A percentile compares a stretch with the other conserved stretches of the same genome.
phyloP scores from a whole-genome alignment of 2,113 vertebrate genomes.

The Halcyon malimbica region DNA sequence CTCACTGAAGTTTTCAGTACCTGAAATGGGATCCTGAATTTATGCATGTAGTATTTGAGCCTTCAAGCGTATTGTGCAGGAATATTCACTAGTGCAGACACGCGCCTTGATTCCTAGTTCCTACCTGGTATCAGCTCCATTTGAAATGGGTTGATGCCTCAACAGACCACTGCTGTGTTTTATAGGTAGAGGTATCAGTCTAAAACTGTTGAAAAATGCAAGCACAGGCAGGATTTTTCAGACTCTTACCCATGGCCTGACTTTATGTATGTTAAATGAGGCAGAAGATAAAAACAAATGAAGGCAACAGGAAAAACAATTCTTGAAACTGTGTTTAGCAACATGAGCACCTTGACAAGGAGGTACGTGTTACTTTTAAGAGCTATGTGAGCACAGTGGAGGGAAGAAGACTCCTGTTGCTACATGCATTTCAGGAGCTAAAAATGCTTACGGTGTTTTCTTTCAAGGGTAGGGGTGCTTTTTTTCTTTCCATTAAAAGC shows the following conservation, averaged over 20 bases:
- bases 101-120: neutral
- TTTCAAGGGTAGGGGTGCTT: neutral
- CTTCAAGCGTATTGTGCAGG: neutral
- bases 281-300: rapidly evolving
- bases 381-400: neutral
- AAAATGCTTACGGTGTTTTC: neutral
- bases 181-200: neutral
- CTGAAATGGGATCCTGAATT: neutral
- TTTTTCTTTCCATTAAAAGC: neutral
- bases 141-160: neutral
- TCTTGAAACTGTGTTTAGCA: neutral
- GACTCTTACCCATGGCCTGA: neutral
- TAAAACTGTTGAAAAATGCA: neutral
- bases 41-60: neutral
- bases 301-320: neutral
- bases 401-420: neutral
- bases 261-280: neutral
- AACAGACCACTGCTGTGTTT: neutral
- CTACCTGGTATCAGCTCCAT: neutral
- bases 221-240: neutral
- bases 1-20: neutral
- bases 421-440: neutral
- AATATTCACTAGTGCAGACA: neutral
- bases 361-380: neutral
- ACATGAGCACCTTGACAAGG: neutral